Percentiles rank a stretch among this genome's conserved stretches.
These are phyloP conservation scores for Mobula birostris DNA, from an alignment of 2,113 vertebrate genomes.

Conservation along the genomic window DNA sequence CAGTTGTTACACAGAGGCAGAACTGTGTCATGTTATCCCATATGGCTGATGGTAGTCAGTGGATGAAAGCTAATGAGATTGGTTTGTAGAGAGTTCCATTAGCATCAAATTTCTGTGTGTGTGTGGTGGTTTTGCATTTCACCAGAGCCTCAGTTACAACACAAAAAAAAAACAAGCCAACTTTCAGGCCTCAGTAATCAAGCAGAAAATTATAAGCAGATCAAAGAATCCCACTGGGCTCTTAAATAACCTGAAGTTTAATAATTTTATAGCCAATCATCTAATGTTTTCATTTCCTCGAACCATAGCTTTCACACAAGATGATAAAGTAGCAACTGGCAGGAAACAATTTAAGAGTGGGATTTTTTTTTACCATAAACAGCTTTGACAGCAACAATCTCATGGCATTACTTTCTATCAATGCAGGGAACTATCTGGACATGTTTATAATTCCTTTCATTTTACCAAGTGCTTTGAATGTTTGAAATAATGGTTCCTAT, in stretches of 20 bases:
- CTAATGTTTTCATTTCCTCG: background rate
- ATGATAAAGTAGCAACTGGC: background rate
- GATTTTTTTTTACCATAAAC: background rate
- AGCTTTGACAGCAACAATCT: background rate
- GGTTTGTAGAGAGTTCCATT: background rate
- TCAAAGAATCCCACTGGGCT: background rate
- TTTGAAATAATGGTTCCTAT: background rate
- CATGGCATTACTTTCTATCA: background rate
- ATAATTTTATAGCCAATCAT: background rate
- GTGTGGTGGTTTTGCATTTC: background rate
- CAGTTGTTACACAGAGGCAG: background rate
- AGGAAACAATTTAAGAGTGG: background rate
- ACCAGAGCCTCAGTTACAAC: background rate
- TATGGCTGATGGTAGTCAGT: background rate
- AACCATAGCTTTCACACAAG: background rate
- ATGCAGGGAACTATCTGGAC: background rate
- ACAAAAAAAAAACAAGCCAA: background rate
- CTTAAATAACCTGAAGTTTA: background rate
- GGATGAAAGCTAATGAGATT: background rate
- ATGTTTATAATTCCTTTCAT: background rate
- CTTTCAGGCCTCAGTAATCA: background rate
- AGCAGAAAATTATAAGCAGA: slow-evolving; percentile 30
- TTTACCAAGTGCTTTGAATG: background rate
- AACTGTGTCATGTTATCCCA: background rate
- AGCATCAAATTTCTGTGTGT: background rate